Base-by-base conservation (phyloP, 2,113 vertebrate species). In the Vidua chalybeata region DNA sequence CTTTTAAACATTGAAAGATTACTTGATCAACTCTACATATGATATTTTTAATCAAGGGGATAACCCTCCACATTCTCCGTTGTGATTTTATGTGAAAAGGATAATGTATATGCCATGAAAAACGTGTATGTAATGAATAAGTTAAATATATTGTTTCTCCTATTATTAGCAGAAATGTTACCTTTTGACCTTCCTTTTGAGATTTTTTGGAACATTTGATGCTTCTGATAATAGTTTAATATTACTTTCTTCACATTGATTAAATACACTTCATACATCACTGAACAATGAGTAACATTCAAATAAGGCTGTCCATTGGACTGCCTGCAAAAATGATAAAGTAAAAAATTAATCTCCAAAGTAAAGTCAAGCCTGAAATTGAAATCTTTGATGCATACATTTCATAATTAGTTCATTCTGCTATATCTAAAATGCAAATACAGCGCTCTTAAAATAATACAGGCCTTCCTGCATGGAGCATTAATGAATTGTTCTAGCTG, bases 361-460 rank as follows among this genome's bases (percentile, higher is more conserved):
- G 98, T 98, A 98, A 98, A 98, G 97, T 98, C 98, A 98, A 98
- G 98, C 98, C 98, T 99, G 98, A 98, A 98, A 98, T 98, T 98
- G 98, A 98, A 98, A 98, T 98, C 98, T 98, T 98, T 98, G 98
- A 98, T 97, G 98, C 98, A 98, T 98, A 98, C 97, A 98, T 98
- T 98, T 98, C 90, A 97, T 98, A 98, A 98, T 98, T 98, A 98
- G 97, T 95, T 98, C 97, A 97, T 97, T 97, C 97, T 97, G 69
- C 92, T 97, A 95, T 93, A 97, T 96, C 92, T 97, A 98, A 98
- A 97, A 97, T 97, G 96, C 96, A 97, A 97, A 90, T 95, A 89
- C 74, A 89, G 84, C 94, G 88, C 87, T 96, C 94, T 98, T 97
- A 97, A 97, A 97, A 92, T 96, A 94, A 92, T 90, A 91, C 90